Evolutionary conservation across 2,888 invertebrate species (phyloP), one percentile per base, ranked within the genome.

Genomic region (Megastigmus dorsalis): DNA sequence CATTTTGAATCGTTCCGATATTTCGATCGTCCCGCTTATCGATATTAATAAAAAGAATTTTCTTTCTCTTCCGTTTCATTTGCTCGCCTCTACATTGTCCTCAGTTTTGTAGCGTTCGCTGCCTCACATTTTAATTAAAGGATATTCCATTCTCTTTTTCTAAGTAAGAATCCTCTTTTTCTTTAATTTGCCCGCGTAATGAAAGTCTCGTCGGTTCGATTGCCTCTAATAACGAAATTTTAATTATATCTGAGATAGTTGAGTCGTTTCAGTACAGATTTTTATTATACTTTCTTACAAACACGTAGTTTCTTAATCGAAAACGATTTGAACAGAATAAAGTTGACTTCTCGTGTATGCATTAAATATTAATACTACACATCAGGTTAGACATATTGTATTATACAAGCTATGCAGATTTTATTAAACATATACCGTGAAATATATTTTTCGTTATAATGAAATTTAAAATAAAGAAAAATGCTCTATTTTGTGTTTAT

Each of bases 111-210:
- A 23, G 9, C 2, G 4, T 18, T 38, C 13, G 2, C 23, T 38
- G 36, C 10, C 57, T 41, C 20, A 23, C 28, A 20, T 48, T 62
- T 62, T 62, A 62, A 62, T 62, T 62, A 20, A 62, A 52, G 5
- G 15, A 18, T 28, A 52, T 33, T n/a, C n/a, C n/a, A n/a, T n/a
- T n/a, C n/a, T n/a, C 10, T 26, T n/a, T n/a, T n/a, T 26, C 36
- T 63, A 9, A 33, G 41, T 7, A 30, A 10, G 30, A 33, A 48
- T 36, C 28, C 18, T n/a, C n/a, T n/a, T 33, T 33, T 43, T n/a
- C 30, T 62, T 30, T 15, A 33, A 30, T 48, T 20, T 62, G 10
- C 30, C 20, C 13, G 33, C 48, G 28, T 48, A 62, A 45, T 33
- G 62, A 48, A 48, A 33, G 26, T 20, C 3, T 9, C 30, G 30